These are phyloP conservation scores for Rhinophrynus dorsalis DNA, from an alignment of 2,797 vertebrate genomes.

Conservation along the genomic window DNA sequence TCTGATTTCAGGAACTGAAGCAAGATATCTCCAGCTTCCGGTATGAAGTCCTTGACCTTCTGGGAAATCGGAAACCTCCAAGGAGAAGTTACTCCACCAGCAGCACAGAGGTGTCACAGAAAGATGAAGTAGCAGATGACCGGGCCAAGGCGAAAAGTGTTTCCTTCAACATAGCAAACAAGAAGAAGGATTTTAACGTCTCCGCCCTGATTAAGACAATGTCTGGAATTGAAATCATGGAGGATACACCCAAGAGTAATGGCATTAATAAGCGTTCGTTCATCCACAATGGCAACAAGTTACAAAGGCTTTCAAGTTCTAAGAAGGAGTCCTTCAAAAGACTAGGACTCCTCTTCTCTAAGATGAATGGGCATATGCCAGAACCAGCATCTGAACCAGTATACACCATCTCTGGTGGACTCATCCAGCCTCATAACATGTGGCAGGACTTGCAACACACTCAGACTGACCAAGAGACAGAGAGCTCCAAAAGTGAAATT, in stretches of 20 bases:
- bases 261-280: conserved; percentile 80
- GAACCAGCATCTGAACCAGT: conserved; percentile 77
- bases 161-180: conserved; percentile 72
- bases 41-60: conserved; percentile 91
- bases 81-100: conserved; percentile 87
- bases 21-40: conserved; percentile 97
- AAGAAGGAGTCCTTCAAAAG: conserved; percentile 89
- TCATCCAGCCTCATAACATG: conserved; percentile 82
- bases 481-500: conserved; percentile 84
- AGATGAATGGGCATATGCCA: conserved; percentile 81
- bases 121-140: conserved; percentile 66
- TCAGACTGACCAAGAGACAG: conserved; percentile 70
- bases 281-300: conserved; percentile 69
- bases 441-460: conserved; percentile 82
- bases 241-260: conserved; percentile 88
- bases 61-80: conserved; percentile 89
- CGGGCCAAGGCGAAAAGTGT: conserved; percentile 81
- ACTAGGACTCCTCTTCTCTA: conserved; percentile 88
- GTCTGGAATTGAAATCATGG: conserved; percentile 73
- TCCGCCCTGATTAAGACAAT: conserved; percentile 85
- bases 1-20: conserved; percentile 82
- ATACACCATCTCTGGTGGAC: conserved; percentile 90
- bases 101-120: conserved; percentile 79
- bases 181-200: conserved; percentile 74
- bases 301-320: conserved; percentile 77